Conservation (phyloP, 2,888 invertebrate genomes). For the Elgonia sp. region DNA sequence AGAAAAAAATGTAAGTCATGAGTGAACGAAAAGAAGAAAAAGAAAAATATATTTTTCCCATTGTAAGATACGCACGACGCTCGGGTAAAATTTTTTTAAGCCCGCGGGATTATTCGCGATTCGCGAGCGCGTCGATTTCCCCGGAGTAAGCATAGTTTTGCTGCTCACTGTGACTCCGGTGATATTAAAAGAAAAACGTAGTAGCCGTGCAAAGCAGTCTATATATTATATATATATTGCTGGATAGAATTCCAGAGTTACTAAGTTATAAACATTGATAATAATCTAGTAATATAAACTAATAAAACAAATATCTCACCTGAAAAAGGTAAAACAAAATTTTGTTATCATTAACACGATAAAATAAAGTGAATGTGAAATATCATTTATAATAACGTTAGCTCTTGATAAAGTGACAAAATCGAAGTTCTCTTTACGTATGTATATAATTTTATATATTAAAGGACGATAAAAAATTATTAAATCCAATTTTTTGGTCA, state of each 20-base stretch:
- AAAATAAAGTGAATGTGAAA: conserved; percentile 35
- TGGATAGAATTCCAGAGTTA: conserved; percentile 54
- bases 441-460: conserved; percentile 36
- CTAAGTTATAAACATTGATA: conserved; percentile 68
- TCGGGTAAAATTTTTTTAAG: conserved; percentile 69
- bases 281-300: conserved; percentile 68
- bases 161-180: conserved; percentile 64
- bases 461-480: background rate
- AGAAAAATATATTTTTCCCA: conserved; percentile 73
- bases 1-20: conserved; percentile 58
- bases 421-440: background rate
- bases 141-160: conserved; percentile 72
- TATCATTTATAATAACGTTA: conserved; percentile 44
- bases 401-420: conserved; percentile 30
- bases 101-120: conserved; percentile 73
- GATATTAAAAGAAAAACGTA: conserved; percentile 71
- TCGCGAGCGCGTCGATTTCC: conserved; percentile 75
- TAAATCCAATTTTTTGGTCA: background rate
- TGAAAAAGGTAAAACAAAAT: conserved; percentile 34
- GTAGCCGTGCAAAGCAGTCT: conserved; percentile 62
- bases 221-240: conserved; percentile 60
- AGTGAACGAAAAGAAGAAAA: conserved; percentile 55
- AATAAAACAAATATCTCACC: conserved; percentile 58
- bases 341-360: conserved; percentile 40
- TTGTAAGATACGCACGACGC: conserved; percentile 72